Base-by-base conservation (phyloP, 2,888 invertebrate species). In the Cartodere bifasciata region DNA sequence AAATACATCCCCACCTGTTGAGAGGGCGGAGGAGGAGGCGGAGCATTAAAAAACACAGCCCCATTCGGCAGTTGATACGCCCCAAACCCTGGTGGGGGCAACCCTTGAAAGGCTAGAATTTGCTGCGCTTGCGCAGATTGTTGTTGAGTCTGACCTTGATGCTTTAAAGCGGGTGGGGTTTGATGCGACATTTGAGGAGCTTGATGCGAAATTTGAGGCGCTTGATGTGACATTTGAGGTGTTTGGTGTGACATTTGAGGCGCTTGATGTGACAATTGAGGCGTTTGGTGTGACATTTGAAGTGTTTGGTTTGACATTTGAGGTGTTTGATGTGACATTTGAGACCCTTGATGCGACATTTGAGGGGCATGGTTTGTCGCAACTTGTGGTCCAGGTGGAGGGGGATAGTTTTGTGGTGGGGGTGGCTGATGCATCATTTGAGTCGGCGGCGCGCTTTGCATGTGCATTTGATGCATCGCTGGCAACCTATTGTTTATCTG, bases 91-190 rank as follows among this genome's bases (percentile, higher is more conserved):
- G 27, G 30, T 33, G 50, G 41, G 24, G 47, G 42, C 31, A 43
- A 32, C 22, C 37, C 38, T 27, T 42, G 40, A 33, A 40, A 42
- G 12, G 42, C 26, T 32, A 34, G 23, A 23, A 39, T 23, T 2
- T 25, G 34, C 7, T 36, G 35, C 11, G 35, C 28, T 21, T 33
- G 37, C 2, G 37, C 31, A 4, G 64, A 47, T 62, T 64, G 43
- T 59, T 61, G 58, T 60, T 60, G 46, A 63, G 62, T 34, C 59
- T 63, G 29, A 63, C 63, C 49, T 63, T 62, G n/a, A n/a, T n/a
- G n/a, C n/a, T n/a, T n/a, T n/a, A n/a, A n/a, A n/a, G n/a, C n/a
- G n/a, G n/a, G n/a, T n/a, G n/a, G 31, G 63, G n/a, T n/a, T n/a
- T n/a, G n/a, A n/a, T 60, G 36, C 61, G 61, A 35, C 43, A 40